Evolutionary conservation across 1,140 invertebrate genomes (phyloP), one percentile per base, ranked within the genome.

Genomic region (Penaeus indicus): DNA sequence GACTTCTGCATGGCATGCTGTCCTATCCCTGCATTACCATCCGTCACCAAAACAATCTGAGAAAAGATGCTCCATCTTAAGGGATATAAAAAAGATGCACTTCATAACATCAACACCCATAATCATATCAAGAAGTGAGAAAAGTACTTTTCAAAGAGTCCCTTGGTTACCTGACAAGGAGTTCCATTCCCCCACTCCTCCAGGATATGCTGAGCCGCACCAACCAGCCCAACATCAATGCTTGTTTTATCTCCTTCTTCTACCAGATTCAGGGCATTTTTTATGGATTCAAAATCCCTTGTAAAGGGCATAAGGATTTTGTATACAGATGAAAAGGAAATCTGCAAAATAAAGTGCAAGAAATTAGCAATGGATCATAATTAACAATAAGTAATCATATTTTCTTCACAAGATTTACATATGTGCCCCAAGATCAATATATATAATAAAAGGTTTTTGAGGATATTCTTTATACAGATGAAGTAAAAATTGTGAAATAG

Each of bases 201-300:
- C 42, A 96, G 93, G 21, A 98, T 94, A 78, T 97, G 92, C 92
- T 95, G 95, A 91, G 95, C 96, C 7, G 97, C 94, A 72, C 96
- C 96, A 91, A 95, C 94, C 5, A 98, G 92, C 22, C 95, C 96
- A 27, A 95, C 94, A 92, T 97, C 95, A 88, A 97, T 95, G 92
- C 95, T 96, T 10, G 97, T 97, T 93, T 96, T 97, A 91, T 97
- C 97, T 92, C 95, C 96, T 92, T 96, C 95, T 91, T 97, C 96
- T 16, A 97, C 93, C 85, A 94, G 94, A 90, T 94, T 94, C 18
- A 98, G 92, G 92, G 96, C 96, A 32, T 93, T 92, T 92, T 96
- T 95, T 84, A 98, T 96, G 11, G 92, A 93, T 86, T 96, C 96
- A 93, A 96, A 97, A 91, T 98, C 97, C 91, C 97, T 93, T 0